These are phyloP conservation scores for Sylvietta virens DNA, from an alignment of 2,113 vertebrate species.

Conservation along the genomic window DNA sequence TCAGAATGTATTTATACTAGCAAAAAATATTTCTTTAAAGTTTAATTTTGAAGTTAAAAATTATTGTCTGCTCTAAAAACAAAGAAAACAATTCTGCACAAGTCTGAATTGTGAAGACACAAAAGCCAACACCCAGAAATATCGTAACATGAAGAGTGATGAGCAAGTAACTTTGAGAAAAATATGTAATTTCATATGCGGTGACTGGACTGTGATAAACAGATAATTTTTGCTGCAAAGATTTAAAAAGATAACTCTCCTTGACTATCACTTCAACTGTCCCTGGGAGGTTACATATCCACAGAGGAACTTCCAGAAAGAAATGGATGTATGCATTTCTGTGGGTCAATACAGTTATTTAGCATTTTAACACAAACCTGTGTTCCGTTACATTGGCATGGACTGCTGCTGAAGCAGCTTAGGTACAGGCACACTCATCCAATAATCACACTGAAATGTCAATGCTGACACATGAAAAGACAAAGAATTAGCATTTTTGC, in stretches of 20 bases:
- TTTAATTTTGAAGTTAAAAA: conserved; percentile 21
- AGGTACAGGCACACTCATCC: not conserved
- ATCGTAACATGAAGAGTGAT: not conserved
- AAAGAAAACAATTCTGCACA: conserved; percentile 2
- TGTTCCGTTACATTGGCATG: not conserved
- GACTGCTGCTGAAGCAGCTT: not conserved
- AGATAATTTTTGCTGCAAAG: not conserved
- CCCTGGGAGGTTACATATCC: not conserved
- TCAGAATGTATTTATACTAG: conserved; percentile 31
- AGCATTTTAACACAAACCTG: not conserved
- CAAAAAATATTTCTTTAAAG: not conserved
- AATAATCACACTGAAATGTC: not conserved
- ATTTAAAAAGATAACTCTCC: not conserved
- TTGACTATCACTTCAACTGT: not conserved
- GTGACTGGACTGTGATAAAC: not conserved
- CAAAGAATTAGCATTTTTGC: not conserved
- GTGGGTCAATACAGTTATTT: not conserved
- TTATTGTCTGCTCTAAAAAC: not conserved
- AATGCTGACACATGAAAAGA: not conserved
- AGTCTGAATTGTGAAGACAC: not conserved
- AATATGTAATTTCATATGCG: not conserved
- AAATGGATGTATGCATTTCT: not conserved
- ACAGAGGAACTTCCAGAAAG: not conserved
- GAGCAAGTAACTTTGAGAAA: not conserved
- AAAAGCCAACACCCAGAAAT: not conserved